Evolutionary conservation across 2,113 vertebrate genomes (phyloP).

Genomic region (Esox niger): DNA sequence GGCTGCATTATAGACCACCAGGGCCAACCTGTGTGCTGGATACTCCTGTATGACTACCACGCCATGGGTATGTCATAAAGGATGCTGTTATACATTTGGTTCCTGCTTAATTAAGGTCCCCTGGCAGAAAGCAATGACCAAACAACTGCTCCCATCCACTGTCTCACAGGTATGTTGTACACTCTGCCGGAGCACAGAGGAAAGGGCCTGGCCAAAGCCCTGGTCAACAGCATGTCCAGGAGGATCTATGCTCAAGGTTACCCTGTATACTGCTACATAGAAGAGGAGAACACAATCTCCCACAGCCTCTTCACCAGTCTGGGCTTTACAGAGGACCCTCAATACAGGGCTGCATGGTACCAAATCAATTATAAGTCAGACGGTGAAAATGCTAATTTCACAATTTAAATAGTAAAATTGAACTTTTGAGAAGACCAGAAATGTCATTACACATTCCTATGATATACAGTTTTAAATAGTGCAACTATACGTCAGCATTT

Average conservation of each 20-base stretch:
- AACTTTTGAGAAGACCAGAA: no score
- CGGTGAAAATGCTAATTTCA: not conserved
- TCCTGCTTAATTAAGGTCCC: no score
- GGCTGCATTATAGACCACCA: slow-evolving; percentile 10
- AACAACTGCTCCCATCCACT: no score
- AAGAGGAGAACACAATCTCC: slow-evolving; percentile 61
- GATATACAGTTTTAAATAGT: no score
- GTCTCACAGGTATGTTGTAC: slow-evolving; percentile 41
- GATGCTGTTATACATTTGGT: no score
- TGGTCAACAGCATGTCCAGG: slow-evolving; percentile 55
- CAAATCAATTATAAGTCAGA: slow-evolving; percentile 26
- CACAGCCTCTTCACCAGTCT: slow-evolving; percentile 63
- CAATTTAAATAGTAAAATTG: no score
- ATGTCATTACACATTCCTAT: no score
- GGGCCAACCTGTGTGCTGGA: slow-evolving; percentile 17
- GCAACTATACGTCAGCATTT: no score
- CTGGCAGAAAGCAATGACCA: no score
- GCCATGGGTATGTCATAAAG: no score
- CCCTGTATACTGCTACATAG: slow-evolving; percentile 63
- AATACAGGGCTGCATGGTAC: slow-evolving; percentile 50
- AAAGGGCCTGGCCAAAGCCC: slow-evolving; percentile 66
- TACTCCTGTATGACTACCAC: slow-evolving; percentile 8
- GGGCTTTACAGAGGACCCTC: slow-evolving; percentile 63
- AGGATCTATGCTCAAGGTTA: slow-evolving; percentile 47
- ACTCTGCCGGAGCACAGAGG: slow-evolving; percentile 58